These are phyloP conservation scores for Thalassoma bifasciatum DNA, from an alignment of 2,113 vertebrate genomes.

Conservation along the genomic window DNA sequence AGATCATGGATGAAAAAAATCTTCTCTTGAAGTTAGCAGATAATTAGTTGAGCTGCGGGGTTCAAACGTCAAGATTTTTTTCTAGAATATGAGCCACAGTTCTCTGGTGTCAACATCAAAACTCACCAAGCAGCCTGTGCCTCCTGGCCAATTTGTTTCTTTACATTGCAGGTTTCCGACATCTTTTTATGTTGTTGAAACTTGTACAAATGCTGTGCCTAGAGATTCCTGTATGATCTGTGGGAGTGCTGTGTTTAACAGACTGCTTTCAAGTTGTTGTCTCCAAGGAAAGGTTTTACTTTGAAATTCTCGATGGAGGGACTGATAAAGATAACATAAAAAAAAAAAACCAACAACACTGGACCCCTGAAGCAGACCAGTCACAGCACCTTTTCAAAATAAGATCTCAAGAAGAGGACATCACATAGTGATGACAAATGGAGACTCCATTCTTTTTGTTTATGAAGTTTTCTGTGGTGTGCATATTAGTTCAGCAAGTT, in stretches of 20 bases:
- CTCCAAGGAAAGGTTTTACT: no score
- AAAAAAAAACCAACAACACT: no score
- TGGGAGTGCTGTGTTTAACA: no score
- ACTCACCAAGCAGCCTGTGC: not conserved
- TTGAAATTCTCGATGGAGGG: no score
- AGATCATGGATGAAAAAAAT: not conserved
- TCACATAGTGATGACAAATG: not conserved
- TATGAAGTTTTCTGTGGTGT: not conserved
- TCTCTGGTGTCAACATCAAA: not conserved
- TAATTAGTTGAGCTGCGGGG: not conserved
- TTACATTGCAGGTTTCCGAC: not conserved
- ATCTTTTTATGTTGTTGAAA: not conserved
- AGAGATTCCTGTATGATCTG: no score
- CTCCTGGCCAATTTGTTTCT: not conserved
- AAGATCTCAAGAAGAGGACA: not conserved
- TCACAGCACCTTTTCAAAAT: not conserved
- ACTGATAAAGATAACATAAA: no score
- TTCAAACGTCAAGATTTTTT: not conserved
- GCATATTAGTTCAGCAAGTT: no score
- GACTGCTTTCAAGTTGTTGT: no score
- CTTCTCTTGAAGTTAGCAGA: not conserved
- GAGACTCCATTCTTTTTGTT: no score
- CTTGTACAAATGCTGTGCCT: no score
- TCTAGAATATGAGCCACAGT: not conserved
- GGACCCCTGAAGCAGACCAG: not conserved